These are phyloP conservation scores for Papilio xuthus DNA, from an alignment of 1,140 invertebrate species.

Conservation along the genomic window DNA sequence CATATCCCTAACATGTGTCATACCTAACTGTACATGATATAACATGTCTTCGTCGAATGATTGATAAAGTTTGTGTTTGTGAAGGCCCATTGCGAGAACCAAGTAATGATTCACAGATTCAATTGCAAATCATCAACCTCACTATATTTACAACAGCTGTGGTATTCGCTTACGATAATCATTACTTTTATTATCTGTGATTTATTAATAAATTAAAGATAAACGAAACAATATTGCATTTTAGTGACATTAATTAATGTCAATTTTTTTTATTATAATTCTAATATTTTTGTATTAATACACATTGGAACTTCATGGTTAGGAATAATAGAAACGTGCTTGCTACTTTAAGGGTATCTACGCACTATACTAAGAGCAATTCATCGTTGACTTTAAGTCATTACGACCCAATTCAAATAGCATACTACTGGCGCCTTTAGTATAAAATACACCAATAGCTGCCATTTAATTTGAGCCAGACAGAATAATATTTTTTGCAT, in stretches of 20 bases:
- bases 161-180: background rate
- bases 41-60: slow-evolving; percentile 21
- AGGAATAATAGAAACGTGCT: no score
- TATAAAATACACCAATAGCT: background rate
- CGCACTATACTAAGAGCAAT: background rate
- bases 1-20: slow-evolving; percentile 2
- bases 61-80: slow-evolving; percentile 29
- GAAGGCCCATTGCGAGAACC: slow-evolving; percentile 15
- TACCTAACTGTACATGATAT: slow-evolving; percentile 28
- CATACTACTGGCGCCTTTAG: background rate
- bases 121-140: slow-evolving; percentile 8
- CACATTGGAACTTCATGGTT: no score
- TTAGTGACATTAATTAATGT: no score
- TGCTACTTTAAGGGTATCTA: no score
- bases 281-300: no score
- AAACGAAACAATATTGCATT: slow-evolving; percentile 7
- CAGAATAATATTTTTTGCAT: no score
- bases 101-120: slow-evolving; percentile 30
- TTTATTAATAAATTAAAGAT: slow-evolving; percentile 31
- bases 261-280: no score
- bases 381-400: background rate
- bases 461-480: no score
- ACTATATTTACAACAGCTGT: slow-evolving; percentile 6
- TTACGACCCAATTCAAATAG: background rate
- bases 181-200: slow-evolving; percentile 28